Conservation (phyloP, 2,113 vertebrate genomes). For the Eulemur macaco region DNA sequence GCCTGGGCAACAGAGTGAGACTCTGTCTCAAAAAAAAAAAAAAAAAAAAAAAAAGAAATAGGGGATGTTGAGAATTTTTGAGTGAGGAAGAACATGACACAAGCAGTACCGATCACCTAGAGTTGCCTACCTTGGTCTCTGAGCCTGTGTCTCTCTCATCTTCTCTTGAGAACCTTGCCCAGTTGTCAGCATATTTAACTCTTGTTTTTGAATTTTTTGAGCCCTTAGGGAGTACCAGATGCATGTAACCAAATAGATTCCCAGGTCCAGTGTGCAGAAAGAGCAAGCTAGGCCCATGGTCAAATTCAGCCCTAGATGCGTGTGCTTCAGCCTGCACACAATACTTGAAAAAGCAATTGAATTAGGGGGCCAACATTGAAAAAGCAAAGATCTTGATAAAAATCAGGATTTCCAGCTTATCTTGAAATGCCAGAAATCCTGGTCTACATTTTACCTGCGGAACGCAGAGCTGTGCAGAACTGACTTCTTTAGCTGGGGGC, state of each 20-base stretch:
- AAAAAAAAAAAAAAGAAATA: background rate
- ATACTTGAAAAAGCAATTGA: conserved; percentile 12
- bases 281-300: background rate
- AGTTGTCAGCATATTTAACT: conserved; percentile 2
- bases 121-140: background rate
- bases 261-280: background rate
- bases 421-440: background rate
- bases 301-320: background rate
- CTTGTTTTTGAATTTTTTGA: conserved; percentile 18
- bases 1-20: too few species aligned
- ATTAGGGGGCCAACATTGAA: background rate
- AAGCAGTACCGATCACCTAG: background rate
- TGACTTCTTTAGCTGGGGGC: background rate
- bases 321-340: background rate
- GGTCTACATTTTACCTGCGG: background rate
- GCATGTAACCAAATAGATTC: background rate
- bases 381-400: background rate
- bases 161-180: conserved; percentile 20
- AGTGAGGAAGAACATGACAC: background rate
- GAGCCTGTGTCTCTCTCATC: background rate
- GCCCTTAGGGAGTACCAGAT: background rate
- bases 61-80: background rate
- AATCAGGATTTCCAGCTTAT: background rate
- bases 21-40: too few species aligned
- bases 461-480: background rate